Percentiles rank a stretch among this genome's conserved stretches.
These are phyloP conservation scores for Crocuta crocuta DNA, from an alignment of 2,113 vertebrate genomes.

Conservation along the genomic window DNA sequence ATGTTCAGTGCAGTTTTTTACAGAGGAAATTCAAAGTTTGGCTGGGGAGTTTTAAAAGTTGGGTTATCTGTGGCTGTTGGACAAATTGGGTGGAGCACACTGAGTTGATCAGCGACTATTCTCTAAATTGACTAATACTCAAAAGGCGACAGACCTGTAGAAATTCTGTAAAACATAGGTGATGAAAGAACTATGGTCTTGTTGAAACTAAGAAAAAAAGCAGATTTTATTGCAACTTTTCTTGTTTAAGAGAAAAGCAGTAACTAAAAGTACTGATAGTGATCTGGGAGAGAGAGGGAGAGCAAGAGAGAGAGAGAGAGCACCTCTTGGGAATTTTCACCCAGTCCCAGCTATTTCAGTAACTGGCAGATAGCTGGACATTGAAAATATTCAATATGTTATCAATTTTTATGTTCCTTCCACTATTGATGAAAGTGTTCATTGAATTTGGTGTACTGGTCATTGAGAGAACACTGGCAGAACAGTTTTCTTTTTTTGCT, in stretches of 20 bases:
- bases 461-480: slow-evolving; percentile 92
- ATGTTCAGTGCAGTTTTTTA: slow-evolving; percentile 94
- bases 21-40: slow-evolving; percentile 92
- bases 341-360: slow-evolving; percentile 92
- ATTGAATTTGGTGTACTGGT: slow-evolving; percentile 93
- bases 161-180: slow-evolving; percentile 89
- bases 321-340: slow-evolving; percentile 90
- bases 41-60: slow-evolving; percentile 89
- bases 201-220: slow-evolving; percentile 93
- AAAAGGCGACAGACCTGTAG: slow-evolving; percentile 91
- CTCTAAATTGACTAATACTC: slow-evolving; percentile 88
- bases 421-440: slow-evolving; percentile 92
- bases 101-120: slow-evolving; percentile 91
- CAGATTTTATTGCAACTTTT: slow-evolving; percentile 91
- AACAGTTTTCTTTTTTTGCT: slow-evolving; percentile 89
- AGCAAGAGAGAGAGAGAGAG: slow-evolving; percentile 89
- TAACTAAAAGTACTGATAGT: slow-evolving; percentile 93
- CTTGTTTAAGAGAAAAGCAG: slow-evolving; percentile 92
- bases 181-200: slow-evolving; percentile 91
- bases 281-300: slow-evolving; percentile 92
- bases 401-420: slow-evolving; percentile 93
- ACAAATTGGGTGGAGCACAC: slow-evolving; percentile 91
- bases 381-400: slow-evolving; percentile 93
- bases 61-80: slow-evolving; percentile 92
- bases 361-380: slow-evolving; percentile 92